Conservation (phyloP, 2,113 vertebrate species). For the Sisor rabdophorus region DNA sequence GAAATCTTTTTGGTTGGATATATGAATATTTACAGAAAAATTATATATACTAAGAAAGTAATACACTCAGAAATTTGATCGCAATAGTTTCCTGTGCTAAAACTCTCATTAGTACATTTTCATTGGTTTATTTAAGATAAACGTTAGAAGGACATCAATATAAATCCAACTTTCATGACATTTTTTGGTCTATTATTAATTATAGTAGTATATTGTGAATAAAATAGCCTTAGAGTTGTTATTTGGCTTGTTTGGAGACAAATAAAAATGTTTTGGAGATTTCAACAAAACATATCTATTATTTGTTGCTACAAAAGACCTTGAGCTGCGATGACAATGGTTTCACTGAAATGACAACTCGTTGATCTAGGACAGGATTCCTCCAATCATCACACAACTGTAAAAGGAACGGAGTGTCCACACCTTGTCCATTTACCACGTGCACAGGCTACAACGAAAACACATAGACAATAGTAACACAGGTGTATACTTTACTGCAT, state of each 20-base stretch:
- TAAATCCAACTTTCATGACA: too few relatives aligned
- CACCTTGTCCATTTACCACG: slow-evolving; percentile 76
- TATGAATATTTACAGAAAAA: too few relatives aligned
- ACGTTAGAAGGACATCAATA: too few relatives aligned
- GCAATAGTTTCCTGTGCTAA: too few relatives aligned
- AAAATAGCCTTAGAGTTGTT: not conserved
- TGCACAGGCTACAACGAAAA: slow-evolving; percentile 70
- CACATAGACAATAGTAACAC: not conserved
- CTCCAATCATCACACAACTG: slow-evolving; percentile 87
- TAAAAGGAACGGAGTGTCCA: slow-evolving; percentile 72
- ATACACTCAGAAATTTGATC: too few relatives aligned
- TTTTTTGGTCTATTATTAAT: too few relatives aligned
- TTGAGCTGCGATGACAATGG: slow-evolving; percentile 49
- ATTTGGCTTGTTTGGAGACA: not conserved
- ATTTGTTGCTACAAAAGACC: slow-evolving; percentile 23
- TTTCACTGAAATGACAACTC: slow-evolving; percentile 71
- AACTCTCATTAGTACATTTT: too few relatives aligned
- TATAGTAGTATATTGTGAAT: too few relatives aligned
- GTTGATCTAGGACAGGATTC: slow-evolving; percentile 76
- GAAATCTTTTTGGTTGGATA: too few relatives aligned
- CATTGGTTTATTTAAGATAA: too few relatives aligned
- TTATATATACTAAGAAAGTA: too few relatives aligned
- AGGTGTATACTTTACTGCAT: not conserved
- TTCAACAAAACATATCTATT: not conserved
- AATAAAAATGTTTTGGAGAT: not conserved